These are phyloP conservation scores for Galerucella calmariensis DNA, from an alignment of 2,888 invertebrate genomes.

Conservation along the genomic window DNA sequence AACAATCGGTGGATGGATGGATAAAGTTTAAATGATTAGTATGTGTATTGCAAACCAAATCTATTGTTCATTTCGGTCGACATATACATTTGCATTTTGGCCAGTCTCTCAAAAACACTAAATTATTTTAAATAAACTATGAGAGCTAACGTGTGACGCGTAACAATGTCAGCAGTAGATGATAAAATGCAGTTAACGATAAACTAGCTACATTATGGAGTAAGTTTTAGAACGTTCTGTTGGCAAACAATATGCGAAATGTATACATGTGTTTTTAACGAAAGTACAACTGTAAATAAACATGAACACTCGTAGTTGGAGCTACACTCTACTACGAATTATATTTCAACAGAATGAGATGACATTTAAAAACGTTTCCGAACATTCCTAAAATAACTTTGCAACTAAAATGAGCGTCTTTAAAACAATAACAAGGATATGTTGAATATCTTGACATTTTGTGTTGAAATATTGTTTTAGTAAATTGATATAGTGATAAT, in stretches of 20 bases:
- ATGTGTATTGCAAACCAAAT: constrained; percentile 9
- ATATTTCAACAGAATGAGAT: too few species aligned
- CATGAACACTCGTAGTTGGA: not conserved
- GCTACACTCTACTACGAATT: too few species aligned
- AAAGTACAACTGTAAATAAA: not conserved
- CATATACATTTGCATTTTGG: constrained; percentile 32
- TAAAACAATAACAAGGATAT: too few species aligned
- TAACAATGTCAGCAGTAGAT: not conserved
- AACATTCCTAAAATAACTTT: too few species aligned
- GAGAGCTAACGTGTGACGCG: not conserved
- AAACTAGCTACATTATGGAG: not conserved
- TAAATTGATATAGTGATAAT: too few species aligned
- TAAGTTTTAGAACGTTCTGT: constrained; percentile 1
- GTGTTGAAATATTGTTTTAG: too few species aligned
- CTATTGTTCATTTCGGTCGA: constrained; percentile 22
- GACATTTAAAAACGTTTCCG: too few species aligned
- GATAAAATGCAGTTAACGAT: not conserved
- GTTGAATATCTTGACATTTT: too few species aligned
- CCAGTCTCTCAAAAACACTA: constrained; percentile 25
- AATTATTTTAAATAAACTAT: constrained; percentile 5
- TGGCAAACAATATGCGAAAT: constrained; percentile 7
- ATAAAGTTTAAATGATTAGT: not conserved
- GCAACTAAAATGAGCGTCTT: too few species aligned
- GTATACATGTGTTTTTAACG: not conserved
- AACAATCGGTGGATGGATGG: not conserved